These are phyloP conservation scores for Babyrousa celebensis DNA, from an alignment of 2,797 vertebrate species.

Conservation along the genomic window DNA sequence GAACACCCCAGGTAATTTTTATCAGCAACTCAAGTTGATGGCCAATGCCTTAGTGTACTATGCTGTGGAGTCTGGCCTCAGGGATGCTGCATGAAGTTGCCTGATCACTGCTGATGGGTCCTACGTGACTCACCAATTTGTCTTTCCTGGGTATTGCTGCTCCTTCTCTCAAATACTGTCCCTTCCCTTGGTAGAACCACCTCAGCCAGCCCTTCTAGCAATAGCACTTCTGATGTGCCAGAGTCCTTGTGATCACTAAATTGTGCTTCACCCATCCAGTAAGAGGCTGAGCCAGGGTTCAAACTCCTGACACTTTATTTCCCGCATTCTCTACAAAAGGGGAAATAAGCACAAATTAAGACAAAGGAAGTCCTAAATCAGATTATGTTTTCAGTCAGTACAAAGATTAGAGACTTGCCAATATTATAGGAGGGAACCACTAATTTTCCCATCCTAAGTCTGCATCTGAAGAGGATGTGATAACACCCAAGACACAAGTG, in stretches of 20 bases:
- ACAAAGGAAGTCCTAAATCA: background rate
- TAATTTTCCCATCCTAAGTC: background rate
- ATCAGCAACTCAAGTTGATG: background rate
- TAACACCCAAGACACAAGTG: background rate
- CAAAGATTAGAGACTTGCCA: background rate
- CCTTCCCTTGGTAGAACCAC: background rate
- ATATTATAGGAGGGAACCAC: background rate
- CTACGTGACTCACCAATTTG: background rate
- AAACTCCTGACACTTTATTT: background rate
- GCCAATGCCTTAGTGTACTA: no score
- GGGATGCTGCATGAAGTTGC: background rate
- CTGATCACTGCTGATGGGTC: background rate
- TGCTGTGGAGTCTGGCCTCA: background rate
- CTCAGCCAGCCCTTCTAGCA: background rate
- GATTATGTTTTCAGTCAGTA: background rate
- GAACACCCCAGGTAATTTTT: background rate
- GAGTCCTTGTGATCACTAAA: background rate
- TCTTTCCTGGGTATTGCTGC: background rate
- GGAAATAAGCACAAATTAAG: background rate
- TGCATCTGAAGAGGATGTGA: background rate
- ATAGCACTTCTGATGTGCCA: background rate
- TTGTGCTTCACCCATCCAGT: fast-evolving
- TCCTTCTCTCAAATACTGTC: background rate
- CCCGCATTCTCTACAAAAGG: background rate
- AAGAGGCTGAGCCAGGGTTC: background rate